phyloP scores from a whole-genome alignment of 2,888 invertebrate species.

The Alitta virens region DNA sequence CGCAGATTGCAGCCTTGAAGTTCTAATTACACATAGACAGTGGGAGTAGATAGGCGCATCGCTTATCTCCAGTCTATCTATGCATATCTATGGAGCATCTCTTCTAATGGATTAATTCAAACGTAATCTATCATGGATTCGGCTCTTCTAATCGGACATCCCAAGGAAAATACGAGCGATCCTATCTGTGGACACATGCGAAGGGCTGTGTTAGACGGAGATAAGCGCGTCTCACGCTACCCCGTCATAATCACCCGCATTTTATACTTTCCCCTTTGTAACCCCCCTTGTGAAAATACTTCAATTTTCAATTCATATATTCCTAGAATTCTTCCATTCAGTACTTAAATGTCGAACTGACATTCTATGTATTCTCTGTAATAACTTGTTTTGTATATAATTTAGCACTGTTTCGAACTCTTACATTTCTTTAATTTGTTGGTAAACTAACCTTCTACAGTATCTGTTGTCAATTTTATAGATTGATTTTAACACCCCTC shows the following conservation, averaged over 20 bases:
- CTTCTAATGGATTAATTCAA: constrained; percentile 22
- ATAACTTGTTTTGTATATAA: too few relatives aligned
- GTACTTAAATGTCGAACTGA: too few relatives aligned
- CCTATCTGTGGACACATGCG: constrained; percentile 32
- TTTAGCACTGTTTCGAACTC: too few relatives aligned
- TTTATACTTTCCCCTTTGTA: not conserved
- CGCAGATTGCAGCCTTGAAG: constrained; percentile 35
- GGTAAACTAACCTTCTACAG: too few relatives aligned
- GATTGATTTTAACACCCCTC: too few relatives aligned
- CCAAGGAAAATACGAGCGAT: constrained; percentile 43
- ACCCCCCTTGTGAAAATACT: too few relatives aligned
- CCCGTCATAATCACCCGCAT: not conserved
- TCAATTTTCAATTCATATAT: too few relatives aligned
- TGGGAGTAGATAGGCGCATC: constrained; percentile 32
- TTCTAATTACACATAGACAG: constrained; percentile 48
- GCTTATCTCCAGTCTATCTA: constrained; percentile 10
- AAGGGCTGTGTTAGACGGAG: constrained; percentile 29
- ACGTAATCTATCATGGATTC: constrained; percentile 2
- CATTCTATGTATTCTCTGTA: too few relatives aligned
- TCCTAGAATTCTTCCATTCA: too few relatives aligned
- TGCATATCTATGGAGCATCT: not conserved
- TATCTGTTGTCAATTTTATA: too few relatives aligned
- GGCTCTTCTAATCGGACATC: not conserved
- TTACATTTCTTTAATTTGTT: too few relatives aligned
- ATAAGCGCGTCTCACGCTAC: constrained; percentile 26